Conservation (phyloP, 1,140 invertebrate genomes). For the Drosophila nigrodunni region DNA sequence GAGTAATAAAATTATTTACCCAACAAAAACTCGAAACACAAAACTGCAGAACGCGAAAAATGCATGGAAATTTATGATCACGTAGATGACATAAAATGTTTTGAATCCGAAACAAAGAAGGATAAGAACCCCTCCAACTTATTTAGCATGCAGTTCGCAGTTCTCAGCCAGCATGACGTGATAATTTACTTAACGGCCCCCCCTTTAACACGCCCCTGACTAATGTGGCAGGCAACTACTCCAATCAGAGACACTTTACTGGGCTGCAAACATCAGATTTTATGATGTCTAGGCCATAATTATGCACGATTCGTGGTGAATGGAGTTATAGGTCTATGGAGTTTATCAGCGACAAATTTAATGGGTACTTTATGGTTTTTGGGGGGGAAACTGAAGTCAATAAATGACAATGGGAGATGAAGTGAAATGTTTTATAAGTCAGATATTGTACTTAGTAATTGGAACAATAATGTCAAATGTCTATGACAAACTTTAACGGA, state of each 20-base stretch:
- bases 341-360: slow-evolving; percentile 37
- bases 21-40: slow-evolving; percentile 22
- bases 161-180: slow-evolving; percentile 46
- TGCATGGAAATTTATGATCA: slow-evolving; percentile 67
- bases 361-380: slow-evolving; percentile 33
- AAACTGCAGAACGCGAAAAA: slow-evolving; percentile 31
- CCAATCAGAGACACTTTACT: slow-evolving; percentile 61
- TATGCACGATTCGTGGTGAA: slow-evolving; percentile 44
- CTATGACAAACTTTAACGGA: background rate
- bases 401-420: slow-evolving; percentile 29
- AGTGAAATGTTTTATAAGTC: slow-evolving; percentile 3
- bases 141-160: slow-evolving; percentile 41
- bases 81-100: slow-evolving; percentile 69
- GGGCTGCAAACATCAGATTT: slow-evolving; percentile 67
- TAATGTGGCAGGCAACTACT: slow-evolving; percentile 17
- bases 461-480: slow-evolving; percentile 6
- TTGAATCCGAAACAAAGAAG: background rate
- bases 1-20: slow-evolving; percentile 55
- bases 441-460: slow-evolving; percentile 12
- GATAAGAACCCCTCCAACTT: background rate
- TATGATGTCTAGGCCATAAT: slow-evolving; percentile 74
- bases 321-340: slow-evolving; percentile 18
- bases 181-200: slow-evolving; percentile 59
- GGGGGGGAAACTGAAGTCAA: slow-evolving; percentile 1
- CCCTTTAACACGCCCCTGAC: background rate